These are phyloP conservation scores for Globia sparganii DNA, from an alignment of 2,888 invertebrate species.

Conservation along the genomic window DNA sequence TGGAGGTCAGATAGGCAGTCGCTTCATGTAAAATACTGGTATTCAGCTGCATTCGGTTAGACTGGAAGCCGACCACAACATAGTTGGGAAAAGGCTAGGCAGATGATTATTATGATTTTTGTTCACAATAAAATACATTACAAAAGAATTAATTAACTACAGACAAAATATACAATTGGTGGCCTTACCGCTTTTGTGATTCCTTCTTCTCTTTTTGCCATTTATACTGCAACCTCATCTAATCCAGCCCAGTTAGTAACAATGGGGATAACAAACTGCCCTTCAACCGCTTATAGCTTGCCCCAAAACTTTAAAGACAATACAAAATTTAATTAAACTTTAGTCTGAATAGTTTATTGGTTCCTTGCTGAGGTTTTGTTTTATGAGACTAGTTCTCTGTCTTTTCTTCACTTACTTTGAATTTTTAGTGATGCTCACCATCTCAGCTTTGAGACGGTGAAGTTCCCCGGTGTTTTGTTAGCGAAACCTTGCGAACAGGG, in stretches of 20 bases:
- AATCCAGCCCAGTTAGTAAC: not conserved
- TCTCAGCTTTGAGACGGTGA: conserved; percentile 1
- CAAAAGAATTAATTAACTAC: not conserved
- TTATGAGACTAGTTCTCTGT: conserved; percentile 74
- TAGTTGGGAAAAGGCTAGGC: no score
- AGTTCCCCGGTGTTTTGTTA: conserved; percentile 1
- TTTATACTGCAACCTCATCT: no score
- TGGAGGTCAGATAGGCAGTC: no score
- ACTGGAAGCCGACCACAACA: no score
- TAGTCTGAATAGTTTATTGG: conserved; percentile 86
- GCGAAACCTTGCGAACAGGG: not conserved
- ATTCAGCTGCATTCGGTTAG: no score
- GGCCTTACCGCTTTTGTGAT: not conserved
- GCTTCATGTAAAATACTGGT: no score
- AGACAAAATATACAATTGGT: not conserved
- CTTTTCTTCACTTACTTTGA: conserved; percentile 60
- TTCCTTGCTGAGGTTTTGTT: conserved; percentile 79
- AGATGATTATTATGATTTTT: no score
- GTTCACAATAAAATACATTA: not conserved
- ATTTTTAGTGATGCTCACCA: conserved; percentile 47
- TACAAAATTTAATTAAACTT: conserved; percentile 89
- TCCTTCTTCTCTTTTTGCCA: not conserved
- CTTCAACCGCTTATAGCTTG: conserved; percentile 57
- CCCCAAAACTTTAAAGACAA: conserved; percentile 80
- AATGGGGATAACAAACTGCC: not conserved